phyloP scores from a whole-genome alignment of 2,113 vertebrate genomes.

The Hippocampus abdominalis region DNA sequence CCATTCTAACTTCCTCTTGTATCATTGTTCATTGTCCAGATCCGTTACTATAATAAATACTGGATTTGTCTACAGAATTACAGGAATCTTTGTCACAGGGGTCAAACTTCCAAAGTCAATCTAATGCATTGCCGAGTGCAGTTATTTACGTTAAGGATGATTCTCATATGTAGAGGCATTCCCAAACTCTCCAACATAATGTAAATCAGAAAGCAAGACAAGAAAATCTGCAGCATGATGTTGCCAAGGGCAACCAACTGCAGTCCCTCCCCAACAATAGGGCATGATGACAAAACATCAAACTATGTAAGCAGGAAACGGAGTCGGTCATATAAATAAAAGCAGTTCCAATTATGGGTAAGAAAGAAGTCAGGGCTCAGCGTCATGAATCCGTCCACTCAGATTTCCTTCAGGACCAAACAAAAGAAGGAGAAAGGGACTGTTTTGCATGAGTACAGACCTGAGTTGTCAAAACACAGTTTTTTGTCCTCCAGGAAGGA shows the following conservation, averaged over 20 bases:
- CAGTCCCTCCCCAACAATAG: slow-evolving; percentile 10
- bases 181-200: slow-evolving; percentile 14
- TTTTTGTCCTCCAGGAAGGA: slow-evolving; percentile 25
- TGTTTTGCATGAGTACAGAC: slow-evolving; percentile 6
- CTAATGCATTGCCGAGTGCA: not conserved
- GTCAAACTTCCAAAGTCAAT: not conserved
- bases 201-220: slow-evolving; percentile 26
- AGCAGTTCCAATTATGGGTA: slow-evolving; percentile 9
- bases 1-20: not conserved
- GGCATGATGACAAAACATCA: slow-evolving; percentile 2
- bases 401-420: slow-evolving; percentile 11
- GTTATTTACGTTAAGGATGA: not conserved
- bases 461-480: slow-evolving; percentile 40
- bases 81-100: not conserved
- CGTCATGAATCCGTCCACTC: slow-evolving; percentile 26
- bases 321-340: not conserved
- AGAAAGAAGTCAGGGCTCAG: slow-evolving; percentile 17
- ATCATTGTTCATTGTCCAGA: not conserved
- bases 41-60: not conserved
- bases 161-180: slow-evolving; percentile 4
- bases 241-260: slow-evolving; percentile 44
- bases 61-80: too few relatives aligned
- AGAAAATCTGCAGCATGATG: slow-evolving; percentile 29
- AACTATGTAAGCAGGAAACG: slow-evolving; percentile 3
- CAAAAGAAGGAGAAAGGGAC: slow-evolving; percentile 9